phyloP scores from a whole-genome alignment of 2,888 invertebrate genomes.

The Marronus borbonicus region DNA sequence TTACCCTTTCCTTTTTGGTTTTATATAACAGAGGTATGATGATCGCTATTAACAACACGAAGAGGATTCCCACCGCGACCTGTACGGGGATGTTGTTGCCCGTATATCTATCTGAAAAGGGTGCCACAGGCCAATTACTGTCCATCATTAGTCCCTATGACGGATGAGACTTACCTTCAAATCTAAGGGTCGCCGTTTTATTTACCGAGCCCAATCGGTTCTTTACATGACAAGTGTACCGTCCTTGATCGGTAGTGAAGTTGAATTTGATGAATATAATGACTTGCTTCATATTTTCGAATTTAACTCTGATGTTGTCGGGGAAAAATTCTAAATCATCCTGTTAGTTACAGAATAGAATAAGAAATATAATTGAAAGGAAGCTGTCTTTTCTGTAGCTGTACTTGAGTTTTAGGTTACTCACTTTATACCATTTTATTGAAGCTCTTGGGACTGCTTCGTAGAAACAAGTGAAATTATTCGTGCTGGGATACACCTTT shows the following conservation, averaged over 20 bases:
- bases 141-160: too few species aligned
- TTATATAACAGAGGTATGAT: constrained; percentile 69
- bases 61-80: constrained; percentile 62
- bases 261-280: constrained; percentile 73
- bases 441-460: too few species aligned
- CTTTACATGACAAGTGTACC: constrained; percentile 73
- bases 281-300: constrained; percentile 65
- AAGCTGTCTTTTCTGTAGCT: too few species aligned
- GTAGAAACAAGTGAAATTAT: too few species aligned
- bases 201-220: constrained; percentile 73
- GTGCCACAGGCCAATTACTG: too few species aligned
- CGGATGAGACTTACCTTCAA: constrained; percentile 70
- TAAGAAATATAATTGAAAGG: too few species aligned
- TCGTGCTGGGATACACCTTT: too few species aligned
- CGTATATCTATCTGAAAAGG: constrained; percentile 57
- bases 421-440: too few species aligned
- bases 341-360: constrained; percentile 9
- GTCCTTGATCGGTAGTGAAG: constrained; percentile 74
- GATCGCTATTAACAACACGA: constrained; percentile 65
- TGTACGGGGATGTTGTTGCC: constrained; percentile 51
- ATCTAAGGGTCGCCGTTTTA: constrained; percentile 67
- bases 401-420: too few species aligned
- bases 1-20: constrained; percentile 71
- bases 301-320: constrained; percentile 63
- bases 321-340: constrained; percentile 53